Percentiles rank a stretch among this genome's conserved stretches.
Evolutionary conservation across 1,140 invertebrate genomes (phyloP).

Genomic region (Dendrolimus punctatus): DNA sequence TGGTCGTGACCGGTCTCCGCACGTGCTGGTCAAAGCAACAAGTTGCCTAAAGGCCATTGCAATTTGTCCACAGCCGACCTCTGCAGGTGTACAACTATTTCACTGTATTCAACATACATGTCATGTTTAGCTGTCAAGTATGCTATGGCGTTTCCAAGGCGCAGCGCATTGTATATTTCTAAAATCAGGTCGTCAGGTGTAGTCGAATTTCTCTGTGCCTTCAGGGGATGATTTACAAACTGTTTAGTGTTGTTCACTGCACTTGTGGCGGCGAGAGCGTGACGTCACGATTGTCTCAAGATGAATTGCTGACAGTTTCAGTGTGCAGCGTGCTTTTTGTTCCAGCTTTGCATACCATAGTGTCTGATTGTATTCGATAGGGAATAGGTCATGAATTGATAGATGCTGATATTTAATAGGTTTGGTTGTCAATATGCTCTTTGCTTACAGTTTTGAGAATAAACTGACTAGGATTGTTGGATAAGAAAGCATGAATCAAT

Average conservation of each 20-base stretch:
- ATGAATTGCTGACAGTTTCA: conserved; percentile 13
- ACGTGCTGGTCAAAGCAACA: conserved; percentile 37
- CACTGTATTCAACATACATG: conserved; percentile 6
- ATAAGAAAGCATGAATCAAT: no score
- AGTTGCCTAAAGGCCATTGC: conserved; percentile 23
- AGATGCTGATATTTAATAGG: no score
- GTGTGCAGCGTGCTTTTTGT: conserved; percentile 1
- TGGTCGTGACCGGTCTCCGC: conserved; percentile 32
- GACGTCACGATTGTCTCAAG: conserved; percentile 35
- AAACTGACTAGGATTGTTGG: no score
- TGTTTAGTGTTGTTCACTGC: conserved; percentile 30
- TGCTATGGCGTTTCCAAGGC: background rate
- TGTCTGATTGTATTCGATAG: no score
- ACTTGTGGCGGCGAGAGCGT: conserved; percentile 29
- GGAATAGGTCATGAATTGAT: no score
- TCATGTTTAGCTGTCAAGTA: background rate
- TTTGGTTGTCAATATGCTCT: no score
- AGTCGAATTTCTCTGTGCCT: background rate
- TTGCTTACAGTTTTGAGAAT: no score
- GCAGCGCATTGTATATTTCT: conserved; percentile 19
- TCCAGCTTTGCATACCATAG: no score
- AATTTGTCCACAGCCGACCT: conserved; percentile 16
- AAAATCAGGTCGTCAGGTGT: conserved; percentile 1
- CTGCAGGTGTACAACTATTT: conserved; percentile 7
- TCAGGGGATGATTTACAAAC: conserved; percentile 32